These are phyloP conservation scores for Agelas oroides DNA, from an alignment of 37 sponge, comb jelly and placozoan genomes.

Conservation along the genomic window DNA sequence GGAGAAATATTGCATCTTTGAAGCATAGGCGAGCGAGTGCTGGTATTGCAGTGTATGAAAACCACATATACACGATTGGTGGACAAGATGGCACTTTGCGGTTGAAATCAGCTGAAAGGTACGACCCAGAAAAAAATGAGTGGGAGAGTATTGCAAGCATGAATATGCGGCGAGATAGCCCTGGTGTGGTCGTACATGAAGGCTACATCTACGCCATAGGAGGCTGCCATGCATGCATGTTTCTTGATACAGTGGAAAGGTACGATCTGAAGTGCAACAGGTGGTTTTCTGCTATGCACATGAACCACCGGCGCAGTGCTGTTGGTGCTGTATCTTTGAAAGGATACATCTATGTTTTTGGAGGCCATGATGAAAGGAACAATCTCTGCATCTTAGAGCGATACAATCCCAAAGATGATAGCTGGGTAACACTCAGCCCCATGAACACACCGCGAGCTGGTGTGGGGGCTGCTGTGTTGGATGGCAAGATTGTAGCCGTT, in stretches of 20 bases:
- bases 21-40: conserved; percentile 41
- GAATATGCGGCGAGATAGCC: conserved; percentile 59
- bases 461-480: conserved; percentile 37
- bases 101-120: conserved; percentile 41
- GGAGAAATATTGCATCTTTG: conserved; percentile 26
- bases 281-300: conserved; percentile 43
- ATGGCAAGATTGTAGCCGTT: conserved; percentile 40
- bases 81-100: conserved; percentile 46
- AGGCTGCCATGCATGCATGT: conserved; percentile 65
- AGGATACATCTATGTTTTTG: conserved; percentile 38
- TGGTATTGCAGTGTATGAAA: conserved; percentile 28
- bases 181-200: conserved; percentile 34
- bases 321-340: conserved; percentile 15
- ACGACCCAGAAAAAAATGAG: conserved; percentile 18
- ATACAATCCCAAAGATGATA: conserved; percentile 11
- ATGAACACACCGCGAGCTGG: conserved; percentile 56
- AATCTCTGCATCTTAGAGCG: conserved; percentile 37
- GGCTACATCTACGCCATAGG: conserved; percentile 70
- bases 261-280: conserved; percentile 36
- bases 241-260: conserved; percentile 62
- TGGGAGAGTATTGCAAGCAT: conserved; percentile 49
- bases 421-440: conserved; percentile 20
- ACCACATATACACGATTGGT: conserved; percentile 45
- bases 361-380: conserved; percentile 42
- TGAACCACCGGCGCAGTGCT: conserved; percentile 53